Evolutionary conservation across 2,797 vertebrate genomes (phyloP).

Genomic region (Melanotaenia pygmaea): DNA sequence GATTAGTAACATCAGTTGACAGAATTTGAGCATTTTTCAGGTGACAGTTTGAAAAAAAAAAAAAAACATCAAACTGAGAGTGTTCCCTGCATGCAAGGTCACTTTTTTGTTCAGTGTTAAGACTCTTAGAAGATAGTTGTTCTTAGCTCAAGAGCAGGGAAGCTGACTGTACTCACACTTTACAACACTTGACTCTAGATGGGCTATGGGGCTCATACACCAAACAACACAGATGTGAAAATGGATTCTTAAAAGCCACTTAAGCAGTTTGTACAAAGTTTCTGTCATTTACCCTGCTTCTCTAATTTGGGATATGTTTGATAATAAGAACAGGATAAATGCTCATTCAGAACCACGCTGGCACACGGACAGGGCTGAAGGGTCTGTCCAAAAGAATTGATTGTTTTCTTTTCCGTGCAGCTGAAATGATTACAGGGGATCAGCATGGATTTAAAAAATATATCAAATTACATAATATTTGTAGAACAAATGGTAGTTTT

Average conservation of each 20-base stretch:
- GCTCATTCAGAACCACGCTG: background rate
- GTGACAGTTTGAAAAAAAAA: background rate
- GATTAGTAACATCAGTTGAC: background rate
- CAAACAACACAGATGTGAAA: background rate
- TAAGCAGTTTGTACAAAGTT: background rate
- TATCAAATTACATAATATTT: background rate
- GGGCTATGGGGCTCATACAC: background rate
- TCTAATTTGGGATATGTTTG: background rate
- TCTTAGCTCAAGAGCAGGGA: conserved; percentile 6
- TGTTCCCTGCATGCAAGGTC: background rate
- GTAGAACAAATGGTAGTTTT: background rate
- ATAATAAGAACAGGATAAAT: background rate
- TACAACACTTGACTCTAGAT: conserved; percentile 1
- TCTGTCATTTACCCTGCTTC: background rate
- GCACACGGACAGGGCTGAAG: background rate
- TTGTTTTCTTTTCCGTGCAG: background rate
- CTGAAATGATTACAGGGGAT: background rate
- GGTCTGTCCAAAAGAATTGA: background rate
- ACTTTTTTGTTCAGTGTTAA: background rate
- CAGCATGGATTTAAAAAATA: background rate
- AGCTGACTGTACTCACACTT: background rate
- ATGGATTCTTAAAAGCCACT: background rate
- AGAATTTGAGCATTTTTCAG: background rate
- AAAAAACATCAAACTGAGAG: background rate
- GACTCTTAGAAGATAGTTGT: background rate